Evolutionary conservation across 2,888 invertebrate species (phyloP).

Genomic region (Erebia epiphron): DNA sequence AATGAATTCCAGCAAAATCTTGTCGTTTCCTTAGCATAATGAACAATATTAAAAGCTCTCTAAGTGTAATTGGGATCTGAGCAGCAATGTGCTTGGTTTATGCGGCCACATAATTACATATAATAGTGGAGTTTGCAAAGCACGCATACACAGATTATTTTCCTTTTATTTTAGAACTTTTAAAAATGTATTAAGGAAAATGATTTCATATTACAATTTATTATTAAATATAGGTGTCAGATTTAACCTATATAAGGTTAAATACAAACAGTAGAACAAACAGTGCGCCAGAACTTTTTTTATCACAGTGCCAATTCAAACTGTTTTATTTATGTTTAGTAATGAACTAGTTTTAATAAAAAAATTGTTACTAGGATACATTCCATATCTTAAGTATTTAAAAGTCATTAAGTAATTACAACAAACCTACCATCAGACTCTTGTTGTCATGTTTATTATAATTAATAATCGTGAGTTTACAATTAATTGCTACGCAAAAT

Average conservation of each 20-base stretch:
- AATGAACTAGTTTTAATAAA: too few species aligned
- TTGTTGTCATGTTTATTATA: too few species aligned
- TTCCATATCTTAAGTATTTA: too few species aligned
- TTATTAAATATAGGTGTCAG: background rate
- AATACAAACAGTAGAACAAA: background rate
- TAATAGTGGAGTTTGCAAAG: slow-evolving; percentile 77
- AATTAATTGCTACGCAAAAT: too few species aligned
- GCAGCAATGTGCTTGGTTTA: slow-evolving; percentile 73
- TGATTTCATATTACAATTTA: slow-evolving; percentile 15
- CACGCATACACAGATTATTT: slow-evolving; percentile 70
- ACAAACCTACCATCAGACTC: too few species aligned
- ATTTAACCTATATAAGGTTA: slow-evolving; percentile 1
- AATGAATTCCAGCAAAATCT: slow-evolving; percentile 72
- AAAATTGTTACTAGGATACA: too few species aligned
- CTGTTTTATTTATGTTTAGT: too few species aligned
- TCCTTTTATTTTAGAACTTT: slow-evolving; percentile 20
- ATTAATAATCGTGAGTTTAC: too few species aligned
- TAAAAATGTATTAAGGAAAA: slow-evolving; percentile 6
- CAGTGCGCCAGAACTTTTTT: background rate
- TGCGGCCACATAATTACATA: slow-evolving; percentile 75
- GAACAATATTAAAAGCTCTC: slow-evolving; percentile 76
- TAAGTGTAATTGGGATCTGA: slow-evolving; percentile 73
- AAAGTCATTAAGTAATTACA: too few species aligned
- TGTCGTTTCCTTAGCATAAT: slow-evolving; percentile 75
- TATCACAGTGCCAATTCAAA: too few species aligned